A percentile compares a stretch with the other conserved stretches of the same genome.
Evolutionary conservation across 2,888 invertebrate genomes (phyloP).

Genomic region (Rotaria magnacalcarata): DNA sequence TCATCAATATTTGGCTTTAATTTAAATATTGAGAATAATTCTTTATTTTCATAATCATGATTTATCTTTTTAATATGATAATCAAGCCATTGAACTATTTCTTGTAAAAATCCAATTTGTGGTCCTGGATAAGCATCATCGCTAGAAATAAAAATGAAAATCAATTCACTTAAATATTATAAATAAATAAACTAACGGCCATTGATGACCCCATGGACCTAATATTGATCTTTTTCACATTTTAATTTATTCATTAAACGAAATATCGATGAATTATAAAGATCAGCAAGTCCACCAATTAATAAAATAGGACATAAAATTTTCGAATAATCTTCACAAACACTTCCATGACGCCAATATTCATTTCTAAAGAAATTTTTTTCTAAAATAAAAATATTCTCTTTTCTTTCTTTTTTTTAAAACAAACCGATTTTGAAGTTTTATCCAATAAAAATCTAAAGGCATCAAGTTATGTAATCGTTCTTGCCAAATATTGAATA

Average conservation of each 20-base stretch:
- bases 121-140: background rate
- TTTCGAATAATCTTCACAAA: conserved; percentile 46
- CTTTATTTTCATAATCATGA: too few relatives aligned
- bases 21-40: too few relatives aligned
- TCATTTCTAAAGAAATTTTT: background rate
- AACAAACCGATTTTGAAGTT: conserved; percentile 44
- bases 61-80: background rate
- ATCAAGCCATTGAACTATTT: background rate
- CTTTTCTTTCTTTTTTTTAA: too few relatives aligned
- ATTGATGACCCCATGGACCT: conserved; percentile 48
- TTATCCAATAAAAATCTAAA: conserved; percentile 45
- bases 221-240: conserved; percentile 42
- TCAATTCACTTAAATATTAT: too few relatives aligned
- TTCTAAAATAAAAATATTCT: too few relatives aligned
- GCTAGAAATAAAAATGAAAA: too few relatives aligned
- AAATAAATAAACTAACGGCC: conserved; percentile 43
- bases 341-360: conserved; percentile 48
- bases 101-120: background rate
- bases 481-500: conserved; percentile 21
- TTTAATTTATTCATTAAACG: conserved; percentile 46
- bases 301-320: conserved; percentile 42
- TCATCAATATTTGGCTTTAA: too few relatives aligned
- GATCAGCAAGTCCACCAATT: conserved; percentile 47
- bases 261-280: conserved; percentile 47
- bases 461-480: conserved; percentile 33